Evolutionary conservation across 1,140 invertebrate genomes (phyloP).

Genomic region (Drosophila kurseongensis): DNA sequence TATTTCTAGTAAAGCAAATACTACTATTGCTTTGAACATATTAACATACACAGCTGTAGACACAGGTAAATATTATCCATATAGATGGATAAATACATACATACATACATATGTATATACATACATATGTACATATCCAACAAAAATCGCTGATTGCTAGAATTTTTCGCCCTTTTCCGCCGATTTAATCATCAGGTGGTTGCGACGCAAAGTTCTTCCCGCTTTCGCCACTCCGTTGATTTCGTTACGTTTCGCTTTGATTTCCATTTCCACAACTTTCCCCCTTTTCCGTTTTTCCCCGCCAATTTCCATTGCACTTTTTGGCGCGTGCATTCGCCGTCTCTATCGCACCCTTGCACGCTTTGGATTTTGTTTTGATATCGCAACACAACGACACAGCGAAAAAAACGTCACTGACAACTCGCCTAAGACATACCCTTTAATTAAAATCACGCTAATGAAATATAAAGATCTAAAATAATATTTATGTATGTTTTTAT

Average conservation of each 20-base stretch:
- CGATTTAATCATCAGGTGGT: slow-evolving; percentile 23
- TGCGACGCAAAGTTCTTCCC: slow-evolving; percentile 24
- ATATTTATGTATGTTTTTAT: too few relatives aligned
- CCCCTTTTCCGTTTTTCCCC: not conserved
- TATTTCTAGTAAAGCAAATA: too few relatives aligned
- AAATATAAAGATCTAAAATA: too few relatives aligned
- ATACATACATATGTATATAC: not conserved
- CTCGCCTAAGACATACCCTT: not conserved
- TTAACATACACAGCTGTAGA: too few relatives aligned
- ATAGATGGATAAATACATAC: not conserved
- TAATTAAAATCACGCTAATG: too few relatives aligned
- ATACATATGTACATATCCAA: not conserved
- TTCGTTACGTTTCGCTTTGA: slow-evolving; percentile 44
- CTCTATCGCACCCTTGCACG: slow-evolving; percentile 14
- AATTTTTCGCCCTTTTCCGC: not conserved
- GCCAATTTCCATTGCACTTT: slow-evolving; percentile 36
- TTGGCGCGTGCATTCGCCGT: slow-evolving; percentile 38
- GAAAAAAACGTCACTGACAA: not conserved
- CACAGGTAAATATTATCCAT: not conserved
- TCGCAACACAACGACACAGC: slow-evolving; percentile 27
- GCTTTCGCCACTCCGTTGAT: slow-evolving; percentile 18
- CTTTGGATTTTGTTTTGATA: slow-evolving; percentile 61
- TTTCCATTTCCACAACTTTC: slow-evolving; percentile 35
- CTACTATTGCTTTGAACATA: too few relatives aligned
- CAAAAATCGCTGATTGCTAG: not conserved